Base-by-base conservation (phyloP, 2,888 invertebrate genomes). In the Endotricha flammealis region DNA sequence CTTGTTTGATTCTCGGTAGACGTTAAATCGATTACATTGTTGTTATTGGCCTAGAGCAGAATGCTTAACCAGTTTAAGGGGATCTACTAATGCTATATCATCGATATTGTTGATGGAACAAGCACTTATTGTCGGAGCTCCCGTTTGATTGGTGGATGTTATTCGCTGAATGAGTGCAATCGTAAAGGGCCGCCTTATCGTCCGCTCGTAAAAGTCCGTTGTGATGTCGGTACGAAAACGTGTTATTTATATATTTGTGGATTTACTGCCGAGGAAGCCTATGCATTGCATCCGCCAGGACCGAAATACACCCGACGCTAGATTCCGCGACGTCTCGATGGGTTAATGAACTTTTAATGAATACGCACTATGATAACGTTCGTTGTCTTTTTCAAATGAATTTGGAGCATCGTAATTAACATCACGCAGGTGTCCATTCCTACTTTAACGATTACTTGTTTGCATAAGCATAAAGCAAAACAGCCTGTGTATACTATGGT, bases 271-370 rank as follows among this genome's bases (percentile, higher is more conserved):
- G 68, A 72, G 70, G 73, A 76, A 76, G 73, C 69, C 74, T 74
- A 70, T 61, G 70, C 71, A 73, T 78, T 61, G 70, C 71, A 73
- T 78, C 78, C 79, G 80, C 49, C 52, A 51, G 57, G 64, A 79
- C 83, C 67, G 64, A 85, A 85, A 85, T 85, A 85, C 74, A 53
- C 72, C 57, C 55, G 65, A 63, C 57, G 67, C 72, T 78, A 75
- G 78, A 85, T 85, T 83, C 85, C 83, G 77, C 81, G 82, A 78
- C 83, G 83, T 81, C 85, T 75, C 73, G 73, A 32, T 57, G 71
- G 82, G 78, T 79, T 71, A 73, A 78, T 65, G 82, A 77, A 73
- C 82, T 67, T 58, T 47, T 59, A 51, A 57, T 67, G 57, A 61
- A 63, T 61, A 62, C 55, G 43, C 48, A 47, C 52, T 48, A 35